These are phyloP conservation scores for Megaceryle maxima DNA, from an alignment of 2,113 vertebrate species.

Conservation along the genomic window DNA sequence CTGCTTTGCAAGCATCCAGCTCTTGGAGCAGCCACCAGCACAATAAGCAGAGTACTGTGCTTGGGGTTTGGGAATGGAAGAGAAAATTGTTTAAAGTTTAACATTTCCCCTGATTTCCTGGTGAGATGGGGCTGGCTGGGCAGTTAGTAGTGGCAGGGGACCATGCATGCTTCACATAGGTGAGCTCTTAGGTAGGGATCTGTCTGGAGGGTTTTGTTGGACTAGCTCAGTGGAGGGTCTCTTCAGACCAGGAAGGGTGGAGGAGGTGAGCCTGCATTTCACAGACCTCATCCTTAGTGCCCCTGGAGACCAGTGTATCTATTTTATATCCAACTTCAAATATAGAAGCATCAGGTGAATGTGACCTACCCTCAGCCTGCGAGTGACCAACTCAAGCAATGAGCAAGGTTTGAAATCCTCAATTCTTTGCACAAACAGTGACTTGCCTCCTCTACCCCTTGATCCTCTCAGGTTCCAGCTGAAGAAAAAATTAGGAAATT, in stretches of 20 bases:
- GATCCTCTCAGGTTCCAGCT: background rate
- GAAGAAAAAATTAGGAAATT: background rate
- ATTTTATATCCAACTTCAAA: background rate
- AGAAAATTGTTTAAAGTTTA: background rate
- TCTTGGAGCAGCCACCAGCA: background rate
- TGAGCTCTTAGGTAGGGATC: background rate
- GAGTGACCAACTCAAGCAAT: background rate
- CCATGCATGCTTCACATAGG: fast-evolving
- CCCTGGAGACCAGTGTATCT: background rate
- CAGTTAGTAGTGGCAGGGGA: too few species aligned
- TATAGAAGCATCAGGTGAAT: background rate
- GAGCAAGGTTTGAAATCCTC: background rate
- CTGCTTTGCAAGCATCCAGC: background rate
- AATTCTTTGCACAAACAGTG: background rate
- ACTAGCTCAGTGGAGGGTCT: background rate
- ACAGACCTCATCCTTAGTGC: background rate
- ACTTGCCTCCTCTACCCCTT: background rate
- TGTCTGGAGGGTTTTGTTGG: background rate
- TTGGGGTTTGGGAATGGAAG: background rate
- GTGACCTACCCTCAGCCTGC: background rate
- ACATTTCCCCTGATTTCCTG: background rate
- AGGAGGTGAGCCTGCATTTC: background rate
- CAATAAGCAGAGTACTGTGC: background rate
- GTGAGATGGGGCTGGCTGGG: background rate
- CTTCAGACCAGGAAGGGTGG: background rate